Evolutionary conservation across 30 jellyfish, hydroid and myxozoan species (phyloP).

Genomic region (Pelagia noctiluca): DNA sequence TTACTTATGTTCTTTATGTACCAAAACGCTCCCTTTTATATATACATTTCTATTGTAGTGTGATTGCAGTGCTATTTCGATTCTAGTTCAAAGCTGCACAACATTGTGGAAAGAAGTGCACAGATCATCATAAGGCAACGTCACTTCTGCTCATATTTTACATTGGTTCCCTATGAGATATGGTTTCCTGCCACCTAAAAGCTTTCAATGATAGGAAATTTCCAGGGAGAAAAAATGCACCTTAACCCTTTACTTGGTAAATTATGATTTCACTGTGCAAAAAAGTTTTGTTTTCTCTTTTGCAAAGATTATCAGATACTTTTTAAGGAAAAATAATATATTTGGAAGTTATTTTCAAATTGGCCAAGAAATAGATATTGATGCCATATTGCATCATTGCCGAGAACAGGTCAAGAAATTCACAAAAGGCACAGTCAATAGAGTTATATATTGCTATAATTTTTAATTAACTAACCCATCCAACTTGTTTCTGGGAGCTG

Average conservation of each 20-base stretch:
- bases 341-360: neutral
- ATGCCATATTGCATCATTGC: neutral
- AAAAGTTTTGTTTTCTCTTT: too few relatives aligned
- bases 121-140: neutral
- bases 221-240: neutral
- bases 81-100: neutral
- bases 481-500: too few relatives aligned
- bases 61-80: too few relatives aligned
- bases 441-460: neutral
- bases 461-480: neutral
- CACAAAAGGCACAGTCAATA: neutral
- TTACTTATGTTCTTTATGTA: too few relatives aligned
- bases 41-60: too few relatives aligned
- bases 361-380: neutral
- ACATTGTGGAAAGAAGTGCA: neutral
- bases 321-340: neutral
- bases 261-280: neutral
- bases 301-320: neutral
- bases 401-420: neutral
- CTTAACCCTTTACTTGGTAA: neutral
- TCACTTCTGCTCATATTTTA: neutral
- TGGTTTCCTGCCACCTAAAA: neutral
- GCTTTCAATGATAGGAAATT: neutral
- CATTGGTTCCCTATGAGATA: neutral
- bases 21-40: too few relatives aligned